phyloP scores from a whole-genome alignment of 1,140 invertebrate genomes.

The Tetragnatha versicolor region DNA sequence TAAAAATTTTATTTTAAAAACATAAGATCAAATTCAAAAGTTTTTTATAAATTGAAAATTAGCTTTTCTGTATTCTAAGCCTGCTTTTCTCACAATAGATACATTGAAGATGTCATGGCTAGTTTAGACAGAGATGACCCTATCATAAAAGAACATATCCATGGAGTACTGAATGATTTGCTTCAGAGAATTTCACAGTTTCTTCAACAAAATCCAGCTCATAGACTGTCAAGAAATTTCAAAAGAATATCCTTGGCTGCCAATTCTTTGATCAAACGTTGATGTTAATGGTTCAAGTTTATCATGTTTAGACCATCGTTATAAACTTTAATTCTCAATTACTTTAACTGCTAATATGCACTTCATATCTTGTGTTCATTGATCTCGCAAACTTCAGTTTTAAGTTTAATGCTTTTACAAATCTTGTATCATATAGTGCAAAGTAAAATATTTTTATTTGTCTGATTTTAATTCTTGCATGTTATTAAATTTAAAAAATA shows the following conservation, averaged over 20 bases:
- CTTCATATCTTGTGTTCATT: neutral
- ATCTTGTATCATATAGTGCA: slow-evolving; percentile 5
- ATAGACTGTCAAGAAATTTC: slow-evolving; percentile 63
- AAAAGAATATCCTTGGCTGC: slow-evolving; percentile 22
- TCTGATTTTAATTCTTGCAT: too few relatives aligned
- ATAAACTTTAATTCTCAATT: neutral
- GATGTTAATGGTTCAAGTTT: neutral
- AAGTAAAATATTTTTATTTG: slow-evolving; percentile 8
- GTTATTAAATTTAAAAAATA: too few relatives aligned
- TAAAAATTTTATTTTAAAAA: too few relatives aligned
- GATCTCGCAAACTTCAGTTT: neutral
- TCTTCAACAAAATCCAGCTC: slow-evolving; percentile 73
- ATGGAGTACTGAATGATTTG: slow-evolving; percentile 77
- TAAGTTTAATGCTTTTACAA: slow-evolving; percentile 18
- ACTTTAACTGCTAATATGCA: neutral
- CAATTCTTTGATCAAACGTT: slow-evolving; percentile 20
- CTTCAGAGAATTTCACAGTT: slow-evolving; percentile 77
- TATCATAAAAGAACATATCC: slow-evolving; percentile 82
- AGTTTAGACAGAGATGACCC: slow-evolving; percentile 79
- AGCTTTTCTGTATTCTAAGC: too few relatives aligned
- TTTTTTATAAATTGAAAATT: too few relatives aligned
- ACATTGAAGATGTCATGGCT: slow-evolving; percentile 85
- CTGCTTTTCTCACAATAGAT: slow-evolving; percentile 69
- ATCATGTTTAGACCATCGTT: neutral
- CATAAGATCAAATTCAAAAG: too few relatives aligned